phyloP scores from a whole-genome alignment of 2,797 vertebrate genomes.

The Myotis pilosus region DNA sequence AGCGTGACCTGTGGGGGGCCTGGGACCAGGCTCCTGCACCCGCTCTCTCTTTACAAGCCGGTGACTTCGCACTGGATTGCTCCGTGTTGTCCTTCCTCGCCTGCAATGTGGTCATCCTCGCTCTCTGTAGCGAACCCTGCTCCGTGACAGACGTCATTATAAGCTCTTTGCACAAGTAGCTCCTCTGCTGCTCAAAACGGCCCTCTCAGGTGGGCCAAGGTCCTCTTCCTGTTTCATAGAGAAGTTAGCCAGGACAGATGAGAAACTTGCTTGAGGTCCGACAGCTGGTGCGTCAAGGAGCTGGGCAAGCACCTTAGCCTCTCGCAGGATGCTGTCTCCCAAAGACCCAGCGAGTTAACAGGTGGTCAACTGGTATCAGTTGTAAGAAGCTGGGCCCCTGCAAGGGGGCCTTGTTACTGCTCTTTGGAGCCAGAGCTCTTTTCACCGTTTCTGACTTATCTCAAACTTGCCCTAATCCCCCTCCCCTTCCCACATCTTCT shows the following conservation, averaged over 20 bases:
- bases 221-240: no score
- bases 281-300: not conserved
- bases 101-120: not conserved
- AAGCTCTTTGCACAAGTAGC: not conserved
- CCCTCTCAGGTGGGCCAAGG: no score
- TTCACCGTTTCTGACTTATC: not conserved
- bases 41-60: not conserved
- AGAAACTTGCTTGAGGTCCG: not conserved
- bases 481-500: not conserved
- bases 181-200: not conserved
- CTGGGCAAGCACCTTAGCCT: not conserved
- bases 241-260: not conserved
- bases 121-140: not conserved
- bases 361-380: not conserved
- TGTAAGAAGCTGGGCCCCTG: not conserved
- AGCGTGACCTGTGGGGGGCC: not conserved
- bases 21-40: not conserved
- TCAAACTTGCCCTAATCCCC: not conserved
- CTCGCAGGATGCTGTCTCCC: no score
- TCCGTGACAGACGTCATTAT: not conserved
- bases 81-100: not conserved
- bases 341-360: not conserved
- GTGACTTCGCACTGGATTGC: not conserved
- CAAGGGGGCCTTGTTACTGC: not conserved
- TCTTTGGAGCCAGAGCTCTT: not conserved